Conservation (phyloP, 2,113 vertebrate genomes). For the Hiodon alosoides region DNA sequence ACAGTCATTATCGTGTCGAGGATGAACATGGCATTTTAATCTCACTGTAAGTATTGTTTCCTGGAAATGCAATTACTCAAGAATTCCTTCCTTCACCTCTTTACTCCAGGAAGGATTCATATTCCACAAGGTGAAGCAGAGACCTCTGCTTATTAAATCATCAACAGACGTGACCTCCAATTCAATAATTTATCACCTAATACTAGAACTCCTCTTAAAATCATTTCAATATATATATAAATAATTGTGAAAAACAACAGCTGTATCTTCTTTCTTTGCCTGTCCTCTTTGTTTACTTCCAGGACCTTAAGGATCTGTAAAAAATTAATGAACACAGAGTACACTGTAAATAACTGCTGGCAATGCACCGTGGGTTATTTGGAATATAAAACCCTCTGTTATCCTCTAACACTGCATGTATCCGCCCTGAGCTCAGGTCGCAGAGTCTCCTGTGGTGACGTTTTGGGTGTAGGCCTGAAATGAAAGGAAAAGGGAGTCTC, state of each 20-base stretch:
- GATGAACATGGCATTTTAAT: constrained; percentile 12
- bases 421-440: constrained; percentile 45
- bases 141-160: constrained; percentile 57
- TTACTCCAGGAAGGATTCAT: neutral
- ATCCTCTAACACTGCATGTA: constrained; percentile 61
- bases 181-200: constrained; percentile 62
- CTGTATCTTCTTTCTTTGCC: constrained; percentile 47
- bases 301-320: constrained; percentile 60
- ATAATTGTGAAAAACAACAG: constrained; percentile 38
- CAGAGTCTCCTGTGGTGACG: constrained; percentile 30
- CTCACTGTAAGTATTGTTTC: constrained; percentile 9
- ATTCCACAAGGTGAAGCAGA: constrained; percentile 39
- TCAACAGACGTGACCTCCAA: constrained; percentile 33
- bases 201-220: constrained; percentile 34
- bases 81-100: constrained; percentile 16
- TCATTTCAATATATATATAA: no score
- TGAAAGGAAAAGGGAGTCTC: constrained; percentile 22
- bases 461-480: constrained; percentile 26
- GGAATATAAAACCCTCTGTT: constrained; percentile 65
- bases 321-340: constrained; percentile 63
- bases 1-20: constrained; percentile 21
- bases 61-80: constrained; percentile 20
- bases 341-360: constrained; percentile 68
- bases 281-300: constrained; percentile 58
- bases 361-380: constrained; percentile 61